These are phyloP conservation scores for Ips typographus DNA, from an alignment of 1,140 invertebrate species.

Conservation along the genomic window DNA sequence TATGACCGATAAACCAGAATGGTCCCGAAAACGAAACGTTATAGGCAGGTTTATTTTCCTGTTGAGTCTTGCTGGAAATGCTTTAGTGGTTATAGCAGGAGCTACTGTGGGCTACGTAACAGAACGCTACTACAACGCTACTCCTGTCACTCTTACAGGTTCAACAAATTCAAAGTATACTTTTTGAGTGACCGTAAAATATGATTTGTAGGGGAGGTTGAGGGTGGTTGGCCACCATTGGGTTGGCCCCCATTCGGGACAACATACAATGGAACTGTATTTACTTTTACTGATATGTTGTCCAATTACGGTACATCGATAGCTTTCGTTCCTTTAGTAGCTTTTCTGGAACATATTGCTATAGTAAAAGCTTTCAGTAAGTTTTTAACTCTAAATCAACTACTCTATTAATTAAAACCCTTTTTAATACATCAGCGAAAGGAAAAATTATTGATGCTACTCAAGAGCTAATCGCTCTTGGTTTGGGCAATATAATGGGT, in stretches of 20 bases:
- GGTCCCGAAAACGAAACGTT: constrained; percentile 52
- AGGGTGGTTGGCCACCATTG: constrained; percentile 65
- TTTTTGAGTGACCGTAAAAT: background rate
- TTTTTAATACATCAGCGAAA: constrained; percentile 60
- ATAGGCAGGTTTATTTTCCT: constrained; percentile 53
- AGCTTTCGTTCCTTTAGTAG: constrained; percentile 74
- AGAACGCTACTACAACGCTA: constrained; percentile 50
- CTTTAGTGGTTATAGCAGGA: constrained; percentile 72
- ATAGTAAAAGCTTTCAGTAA: constrained; percentile 85
- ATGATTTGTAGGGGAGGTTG: constrained; percentile 58
- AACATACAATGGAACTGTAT: constrained; percentile 58
- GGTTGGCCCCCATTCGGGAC: constrained; percentile 63
- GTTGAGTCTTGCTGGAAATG: constrained; percentile 68
- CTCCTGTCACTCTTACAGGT: constrained; percentile 67
- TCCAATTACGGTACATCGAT: constrained; percentile 67
- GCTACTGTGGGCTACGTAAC: constrained; percentile 66
- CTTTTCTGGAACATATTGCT: constrained; percentile 81
- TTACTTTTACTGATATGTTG: constrained; percentile 65
- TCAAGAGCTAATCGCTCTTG: constrained; percentile 83
- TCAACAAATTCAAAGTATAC: background rate
- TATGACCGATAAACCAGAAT: constrained; percentile 48
- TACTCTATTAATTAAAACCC: background rate
- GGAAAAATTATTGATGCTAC: constrained; percentile 77
- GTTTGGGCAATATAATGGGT: constrained; percentile 79
- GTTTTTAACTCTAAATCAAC: constrained; percentile 5